Base-by-base conservation (phyloP, 64 coral and sea anemone species). In the Montipora sp. region DNA sequence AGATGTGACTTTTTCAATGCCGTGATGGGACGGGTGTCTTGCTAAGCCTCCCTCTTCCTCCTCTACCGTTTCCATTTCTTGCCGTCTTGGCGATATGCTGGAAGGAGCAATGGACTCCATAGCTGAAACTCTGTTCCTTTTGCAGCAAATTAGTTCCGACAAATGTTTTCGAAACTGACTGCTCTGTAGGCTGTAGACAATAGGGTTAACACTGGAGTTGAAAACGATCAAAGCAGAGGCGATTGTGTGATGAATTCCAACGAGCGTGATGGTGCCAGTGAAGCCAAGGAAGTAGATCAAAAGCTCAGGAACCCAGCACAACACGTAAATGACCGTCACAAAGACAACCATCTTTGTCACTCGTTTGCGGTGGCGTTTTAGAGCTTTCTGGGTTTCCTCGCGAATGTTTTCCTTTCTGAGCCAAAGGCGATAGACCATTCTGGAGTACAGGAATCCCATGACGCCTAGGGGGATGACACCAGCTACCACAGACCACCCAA, bases 401-500 rank as follows among this genome's bases (percentile, higher is more conserved):
- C 48, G 27, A 23, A 80, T 74, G 78, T 84, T 74, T 10, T 91
- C 90, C 66, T 91, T 91, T 20, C 46, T 57, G 0, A 91, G 53
- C 90, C 90, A 91, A 9, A 91, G 80, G 0, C 67, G 72, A 48
- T 91, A 91, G 1, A 91, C 76, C 70, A 96, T 89, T 80, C 80
- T 85, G 8, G 75, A 79, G 78, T 96, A 96, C 7, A 96, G 43
- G 6, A 90, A 53, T 79, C 24, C 83, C 91, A 93, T 87, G 49
- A 93, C 61, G 15, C 83, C 61, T 2, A 96, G 69, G 3, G 95
- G 95, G 7, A 83, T 82, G 15, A 92, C 75, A 74, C 92, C 95
- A 5, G 87, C 91, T 7, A 92, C 77, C 49, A 93, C 58, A 87
- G 92, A 96, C 95, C 95, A 96, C 47, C 75, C 80, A 83, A 94